These are phyloP conservation scores for Poeciliopsis retropinna DNA, from an alignment of 2,113 vertebrate species.

Conservation along the genomic window DNA sequence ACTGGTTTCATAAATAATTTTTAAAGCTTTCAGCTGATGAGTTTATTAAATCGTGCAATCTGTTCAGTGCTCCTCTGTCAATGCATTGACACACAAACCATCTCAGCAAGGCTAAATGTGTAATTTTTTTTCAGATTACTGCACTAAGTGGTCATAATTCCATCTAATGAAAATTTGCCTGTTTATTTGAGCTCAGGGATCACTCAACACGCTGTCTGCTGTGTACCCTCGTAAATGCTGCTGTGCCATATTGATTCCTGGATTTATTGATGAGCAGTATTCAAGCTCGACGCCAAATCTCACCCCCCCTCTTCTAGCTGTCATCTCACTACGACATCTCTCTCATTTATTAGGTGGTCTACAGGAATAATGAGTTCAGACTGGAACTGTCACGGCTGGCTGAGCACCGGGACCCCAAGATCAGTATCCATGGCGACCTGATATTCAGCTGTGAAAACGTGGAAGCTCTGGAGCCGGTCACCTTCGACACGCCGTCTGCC, in stretches of 20 bases:
- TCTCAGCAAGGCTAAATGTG: slow-evolving; percentile 15
- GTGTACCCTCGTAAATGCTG: slow-evolving; percentile 20
- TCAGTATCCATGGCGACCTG: slow-evolving; percentile 91
- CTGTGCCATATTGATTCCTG: slow-evolving; percentile 22
- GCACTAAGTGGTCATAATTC: slow-evolving; percentile 9
- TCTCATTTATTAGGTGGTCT: slow-evolving; percentile 84
- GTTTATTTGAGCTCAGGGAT: slow-evolving; percentile 17
- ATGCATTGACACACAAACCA: background rate
- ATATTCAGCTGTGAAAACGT: slow-evolving; percentile 91
- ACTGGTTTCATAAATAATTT: slow-evolving; percentile 9
- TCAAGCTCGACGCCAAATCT: slow-evolving; percentile 37
- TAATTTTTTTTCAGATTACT: slow-evolving; percentile 5
- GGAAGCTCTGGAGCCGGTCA: slow-evolving; percentile 89
- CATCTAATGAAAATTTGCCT: slow-evolving; percentile 27
- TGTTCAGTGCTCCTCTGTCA: slow-evolving; percentile 17
- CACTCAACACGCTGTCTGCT: slow-evolving; percentile 18
- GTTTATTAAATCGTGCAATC: slow-evolving; percentile 4
- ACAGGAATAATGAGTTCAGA: slow-evolving; percentile 96
- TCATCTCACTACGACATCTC: slow-evolving; percentile 50
- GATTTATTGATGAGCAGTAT: slow-evolving; percentile 61
- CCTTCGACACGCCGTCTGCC: slow-evolving; percentile 86
- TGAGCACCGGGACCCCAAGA: slow-evolving; percentile 87
- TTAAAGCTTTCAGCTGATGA: slow-evolving; percentile 43
- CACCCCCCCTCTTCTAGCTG: slow-evolving; percentile 7
- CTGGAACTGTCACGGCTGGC: slow-evolving; percentile 92